Base-by-base conservation (phyloP, 1,140 invertebrate species). In the Brachionus sp. region DNA sequence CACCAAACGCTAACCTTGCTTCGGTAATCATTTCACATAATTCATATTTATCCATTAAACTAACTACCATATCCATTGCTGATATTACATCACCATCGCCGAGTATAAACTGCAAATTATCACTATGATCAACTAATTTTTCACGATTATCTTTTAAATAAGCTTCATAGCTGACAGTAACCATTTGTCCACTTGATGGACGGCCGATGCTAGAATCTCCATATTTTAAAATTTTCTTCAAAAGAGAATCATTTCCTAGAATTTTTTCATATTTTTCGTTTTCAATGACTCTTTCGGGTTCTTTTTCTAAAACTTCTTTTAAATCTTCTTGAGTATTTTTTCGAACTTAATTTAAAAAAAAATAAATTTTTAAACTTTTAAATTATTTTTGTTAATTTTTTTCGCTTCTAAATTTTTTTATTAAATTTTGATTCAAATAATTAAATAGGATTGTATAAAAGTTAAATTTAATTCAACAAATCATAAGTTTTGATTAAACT, bases 11-110 rank as follows among this genome's bases (percentile, higher is more conserved):
- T 23, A 42, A 29, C 25, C 77, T 80, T 23, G 77, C 7, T 66
- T 62, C 77, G 25, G 33, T 12, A n/a, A 80, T 80, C 50, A 80
- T 57, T 66, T 80, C 50, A 44, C 77, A 80, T 25, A 23, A 9
- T 42, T 80, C 77, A 64, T 80, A 25, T 80, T 62, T 62, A 16
- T 80, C 62, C 77, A 80, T 80, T 57, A 80, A 23, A 80, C 46
- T 35, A 13, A 80, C 50, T 13, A 37, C 37, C 50, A 80, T 57
- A 19, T 80, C 77, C 33, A 80, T 39, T 29, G 19, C 77, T 10
- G 77, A 23, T 29, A 80, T 62, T 23, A 80, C 77, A 66, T 80
- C 77, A 1, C 77, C 50, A 66, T 80, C 77, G 12, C 77, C 77
- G 0, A 80, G 77, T 19, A 80, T 44, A 66, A 80, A 80, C 5